These are phyloP conservation scores for Oconnorella tubifera DNA, from an alignment of 2,888 invertebrate species.

Conservation along the genomic window DNA sequence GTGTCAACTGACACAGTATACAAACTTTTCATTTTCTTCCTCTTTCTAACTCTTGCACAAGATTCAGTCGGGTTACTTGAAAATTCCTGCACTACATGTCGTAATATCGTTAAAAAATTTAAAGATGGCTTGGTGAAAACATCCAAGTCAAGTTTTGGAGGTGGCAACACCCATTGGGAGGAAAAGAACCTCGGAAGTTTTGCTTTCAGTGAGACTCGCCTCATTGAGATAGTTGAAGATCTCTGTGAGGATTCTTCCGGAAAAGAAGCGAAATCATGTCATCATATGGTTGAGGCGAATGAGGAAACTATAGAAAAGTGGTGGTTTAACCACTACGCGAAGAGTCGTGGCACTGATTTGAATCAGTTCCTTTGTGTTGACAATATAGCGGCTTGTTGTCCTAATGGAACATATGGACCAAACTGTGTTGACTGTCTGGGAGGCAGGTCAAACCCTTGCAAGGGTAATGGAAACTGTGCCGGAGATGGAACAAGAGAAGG, in stretches of 20 bases:
- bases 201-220: conserved; percentile 70
- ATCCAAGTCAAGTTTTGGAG: conserved; percentile 49
- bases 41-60: too few species aligned
- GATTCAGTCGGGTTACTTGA: too few species aligned
- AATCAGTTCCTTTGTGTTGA: conserved; percentile 71
- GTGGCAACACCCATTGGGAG: conserved; percentile 52
- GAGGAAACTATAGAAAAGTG: conserved; percentile 80
- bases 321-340: conserved; percentile 70
- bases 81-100: conserved; percentile 26
- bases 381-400: conserved; percentile 71
- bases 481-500: conserved; percentile 90
- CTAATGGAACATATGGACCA: conserved; percentile 75
- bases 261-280: conserved; percentile 70
- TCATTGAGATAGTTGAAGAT: conserved; percentile 85
- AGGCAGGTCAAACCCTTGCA: conserved; percentile 71
- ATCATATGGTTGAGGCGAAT: conserved; percentile 75
- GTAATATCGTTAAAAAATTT: conserved; percentile 25
- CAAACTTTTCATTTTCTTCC: too few species aligned
- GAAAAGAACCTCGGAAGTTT: conserved; percentile 46
- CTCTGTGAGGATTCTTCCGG: conserved; percentile 74
- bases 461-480: conserved; percentile 66
- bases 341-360: conserved; percentile 63
- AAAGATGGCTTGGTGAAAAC: conserved; percentile 45
- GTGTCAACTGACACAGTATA: too few species aligned
- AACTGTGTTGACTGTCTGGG: conserved; percentile 77